Base-by-base conservation (phyloP, 2,888 invertebrate genomes). In the Eucera pruinosa region DNA sequence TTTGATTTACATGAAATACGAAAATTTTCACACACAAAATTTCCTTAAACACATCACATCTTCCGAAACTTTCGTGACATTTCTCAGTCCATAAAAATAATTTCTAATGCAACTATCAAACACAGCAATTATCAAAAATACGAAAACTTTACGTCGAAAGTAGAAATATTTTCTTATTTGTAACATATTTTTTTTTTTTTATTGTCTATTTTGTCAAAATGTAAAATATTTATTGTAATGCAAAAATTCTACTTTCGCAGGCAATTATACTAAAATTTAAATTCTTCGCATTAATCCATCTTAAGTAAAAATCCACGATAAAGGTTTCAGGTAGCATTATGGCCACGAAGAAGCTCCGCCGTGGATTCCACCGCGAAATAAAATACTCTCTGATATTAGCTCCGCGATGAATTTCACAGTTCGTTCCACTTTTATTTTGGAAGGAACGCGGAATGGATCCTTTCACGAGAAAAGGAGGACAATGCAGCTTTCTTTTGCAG, bases 401-500 rank as follows among this genome's bases (percentile, higher is more conserved):
- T 64, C 27, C 55, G 27, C 41, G 57, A 50, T 25, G 50, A 74
- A 57, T 73, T 50, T 47, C 27, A 57, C 41, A 52, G 45, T 52
- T 48, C 50, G 64, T n/a, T 60, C 57, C 11, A 68, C 52, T 72
- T 45, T 61, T 39, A 60, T 52, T 67, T 60, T 45, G 50, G 20
- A 36, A 36, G n/a, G 23, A 20, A 39, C 60, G 11, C 23, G 47
- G 41, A 65, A 66, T 27, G 61, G 62, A 50, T 74, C 50, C 43
- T 52, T 72, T 45, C 73, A 30, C 36, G 18, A 13, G 7, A 23
- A 23, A 52, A 13, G 43, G 74, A 71, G 65, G 78, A 81, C 84
- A 73, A 74, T 72, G 73, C 70, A 69, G 66, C 78, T 64, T 76
- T 81, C 75, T 50, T 70, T 68, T 39, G 41, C 76, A 81, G 76